Base-by-base conservation (phyloP, 30 jellyfish, hydroid and myxozoan genomes). In the Calvadosia cruxmelitensis region DNA sequence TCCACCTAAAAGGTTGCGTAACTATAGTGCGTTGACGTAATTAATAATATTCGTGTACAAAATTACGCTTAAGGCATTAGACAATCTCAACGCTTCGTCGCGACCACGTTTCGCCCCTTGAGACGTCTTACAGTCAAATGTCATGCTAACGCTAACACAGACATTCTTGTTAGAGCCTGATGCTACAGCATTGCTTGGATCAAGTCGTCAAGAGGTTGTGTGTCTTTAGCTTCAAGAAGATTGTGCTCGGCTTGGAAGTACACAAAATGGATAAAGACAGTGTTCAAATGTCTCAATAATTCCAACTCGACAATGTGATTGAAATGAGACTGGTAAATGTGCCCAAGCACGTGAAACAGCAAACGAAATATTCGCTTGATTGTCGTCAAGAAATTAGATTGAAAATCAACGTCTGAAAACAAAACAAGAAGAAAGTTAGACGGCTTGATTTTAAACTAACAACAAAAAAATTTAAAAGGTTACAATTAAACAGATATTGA, bases 181-280 rank as follows among this genome's bases (percentile, higher is more conserved):
- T n/a, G n/a, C n/a, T 42, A 20, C 20, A 42, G 20, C 20, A 42
- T 42, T 24, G 95, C 93, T 34, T 82, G 86, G 26, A 89, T 77
- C 25, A 89, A 83, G 64, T 89, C 98, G 62, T 89, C 98, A 26
- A 89, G 53, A 20, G 98, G 79, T 49, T 76, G 95, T 2, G 80
- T 70, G 61, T 89, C 98, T 49, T 89, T 89, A 27, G 98, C 32
- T 23, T 89, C 98, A 34, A 89, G 68, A 35, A 89, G 61, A 35
- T 72, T 80, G 65, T 89, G 98, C 68, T 89, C 98, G 62, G 94
- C 70, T 82, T 89, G 94, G 72, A 89, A 89, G 83, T 89, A 89
- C 93, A 89, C 81, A 68, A 89, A 89, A 63, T 89, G 98, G 20
- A 89, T 81, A 52, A 89, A 89, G 12, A 89, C 71, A 25, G 98